These are phyloP conservation scores for Lepus timidus DNA, from an alignment of 2,113 vertebrate species.

Conservation along the genomic window DNA sequence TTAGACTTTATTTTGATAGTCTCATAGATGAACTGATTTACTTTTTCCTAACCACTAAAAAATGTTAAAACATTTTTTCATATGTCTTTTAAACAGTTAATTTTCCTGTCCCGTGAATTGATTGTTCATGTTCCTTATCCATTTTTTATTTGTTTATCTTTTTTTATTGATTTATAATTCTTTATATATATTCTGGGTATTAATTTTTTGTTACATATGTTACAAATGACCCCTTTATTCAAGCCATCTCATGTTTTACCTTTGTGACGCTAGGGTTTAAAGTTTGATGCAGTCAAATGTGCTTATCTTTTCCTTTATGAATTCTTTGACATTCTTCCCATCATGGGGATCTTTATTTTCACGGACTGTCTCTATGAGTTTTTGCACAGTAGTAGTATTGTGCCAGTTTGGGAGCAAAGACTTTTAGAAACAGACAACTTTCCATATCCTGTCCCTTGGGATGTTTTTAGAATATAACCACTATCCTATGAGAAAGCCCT, in stretches of 20 bases:
- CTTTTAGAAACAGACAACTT: neutral
- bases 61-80: neutral
- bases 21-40: slow-evolving; percentile 35
- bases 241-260: neutral
- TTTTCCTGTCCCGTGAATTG: neutral
- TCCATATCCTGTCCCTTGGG: neutral
- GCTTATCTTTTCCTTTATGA: slow-evolving; percentile 14
- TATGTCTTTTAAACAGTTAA: neutral
- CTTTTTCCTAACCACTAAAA: neutral
- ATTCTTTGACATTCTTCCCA: neutral
- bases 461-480: neutral
- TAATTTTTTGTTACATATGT: slow-evolving; percentile 3
- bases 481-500: neutral
- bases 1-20: slow-evolving; percentile 14
- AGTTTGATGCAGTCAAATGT: neutral
- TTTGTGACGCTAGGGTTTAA: slow-evolving; percentile 1
- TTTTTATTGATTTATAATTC: neutral
- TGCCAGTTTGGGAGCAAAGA: neutral
- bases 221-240: neutral
- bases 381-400: neutral
- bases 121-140: neutral
- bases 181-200: neutral
- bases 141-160: neutral
- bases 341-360: neutral
- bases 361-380: neutral